Conservation (phyloP, 2,888 invertebrate genomes). For the Polietes domitor region DNA sequence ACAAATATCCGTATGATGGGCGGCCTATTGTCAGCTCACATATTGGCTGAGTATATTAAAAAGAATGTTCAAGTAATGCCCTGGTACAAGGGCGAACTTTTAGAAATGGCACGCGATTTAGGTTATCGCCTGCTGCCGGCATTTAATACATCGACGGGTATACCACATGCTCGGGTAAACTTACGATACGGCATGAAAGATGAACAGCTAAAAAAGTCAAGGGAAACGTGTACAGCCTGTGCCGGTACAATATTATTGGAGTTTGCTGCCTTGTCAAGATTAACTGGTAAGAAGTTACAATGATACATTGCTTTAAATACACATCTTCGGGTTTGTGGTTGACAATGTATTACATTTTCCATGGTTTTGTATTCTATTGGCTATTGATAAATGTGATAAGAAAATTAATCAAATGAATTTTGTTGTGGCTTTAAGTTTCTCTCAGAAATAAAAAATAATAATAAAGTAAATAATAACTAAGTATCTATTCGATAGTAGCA, state of each 20-base stretch:
- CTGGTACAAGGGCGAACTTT: slow-evolving; percentile 94
- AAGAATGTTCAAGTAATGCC: slow-evolving; percentile 87
- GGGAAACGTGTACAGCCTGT: slow-evolving; percentile 98
- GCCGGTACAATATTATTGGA: slow-evolving; percentile 99
- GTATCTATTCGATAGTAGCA: no score
- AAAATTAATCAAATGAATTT: no score
- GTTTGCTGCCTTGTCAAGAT: slow-evolving; percentile 96
- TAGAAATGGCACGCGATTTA: slow-evolving; percentile 94
- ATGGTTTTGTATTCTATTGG: no score
- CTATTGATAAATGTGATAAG: no score
- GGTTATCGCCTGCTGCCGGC: slow-evolving; percentile 97
- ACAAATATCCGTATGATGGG: slow-evolving; percentile 99
- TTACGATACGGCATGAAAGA: slow-evolving; percentile 91
- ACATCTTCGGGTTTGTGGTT: no score
- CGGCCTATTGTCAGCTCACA: slow-evolving; percentile 95
- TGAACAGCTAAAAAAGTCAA: slow-evolving; percentile 86
- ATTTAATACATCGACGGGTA: slow-evolving; percentile 98
- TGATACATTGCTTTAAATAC: no score
- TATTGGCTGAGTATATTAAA: slow-evolving; percentile 91
- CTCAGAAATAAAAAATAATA: no score
- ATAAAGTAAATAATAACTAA: no score
- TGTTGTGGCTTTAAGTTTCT: no score
- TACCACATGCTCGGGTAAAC: slow-evolving; percentile 97
- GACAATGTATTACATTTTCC: neutral
- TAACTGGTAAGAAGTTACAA: slow-evolving; percentile 88